These are phyloP conservation scores for Nematolebias whitei DNA, from an alignment of 2,113 vertebrate genomes.

Conservation along the genomic window DNA sequence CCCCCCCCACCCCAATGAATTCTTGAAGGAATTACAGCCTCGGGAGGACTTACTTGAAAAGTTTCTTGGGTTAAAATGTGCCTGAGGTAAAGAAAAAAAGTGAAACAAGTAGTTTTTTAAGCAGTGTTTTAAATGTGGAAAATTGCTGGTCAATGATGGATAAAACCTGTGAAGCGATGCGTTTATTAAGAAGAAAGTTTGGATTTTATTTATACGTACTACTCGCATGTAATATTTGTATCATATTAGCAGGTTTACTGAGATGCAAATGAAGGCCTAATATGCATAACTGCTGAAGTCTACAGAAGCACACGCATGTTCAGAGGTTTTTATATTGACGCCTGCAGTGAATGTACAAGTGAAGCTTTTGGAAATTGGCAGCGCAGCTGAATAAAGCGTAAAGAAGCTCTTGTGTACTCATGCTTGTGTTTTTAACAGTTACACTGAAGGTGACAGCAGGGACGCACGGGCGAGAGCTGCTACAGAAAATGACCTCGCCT, in stretches of 20 bases:
- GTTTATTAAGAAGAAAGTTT: slow-evolving; percentile 17
- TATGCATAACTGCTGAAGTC: slow-evolving; percentile 48
- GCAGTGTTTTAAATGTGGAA: slow-evolving; percentile 52
- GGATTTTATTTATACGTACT: slow-evolving; percentile 47
- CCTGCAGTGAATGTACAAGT: slow-evolving; percentile 60
- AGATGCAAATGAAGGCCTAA: slow-evolving; percentile 66
- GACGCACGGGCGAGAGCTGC: slow-evolving; percentile 1
- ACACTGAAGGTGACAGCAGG: slow-evolving; percentile 34
- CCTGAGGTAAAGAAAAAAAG: slow-evolving; percentile 26
- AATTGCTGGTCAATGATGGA: slow-evolving; percentile 80
- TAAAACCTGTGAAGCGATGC: slow-evolving; percentile 46
- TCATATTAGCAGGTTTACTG: slow-evolving; percentile 54
- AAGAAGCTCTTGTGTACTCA: slow-evolving; percentile 23
- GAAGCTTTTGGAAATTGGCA: slow-evolving; percentile 55
- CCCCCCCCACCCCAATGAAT: not conserved
- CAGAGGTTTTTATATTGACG: slow-evolving; percentile 64
- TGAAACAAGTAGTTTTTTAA: slow-evolving; percentile 28
- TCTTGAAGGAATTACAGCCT: slow-evolving; percentile 1
- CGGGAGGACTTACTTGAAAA: slow-evolving; percentile 52
- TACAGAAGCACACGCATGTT: slow-evolving; percentile 67
- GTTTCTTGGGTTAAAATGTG: slow-evolving; percentile 42
- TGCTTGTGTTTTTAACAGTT: slow-evolving; percentile 7
- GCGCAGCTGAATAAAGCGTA: slow-evolving; percentile 40
- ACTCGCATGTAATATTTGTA: slow-evolving; percentile 59
- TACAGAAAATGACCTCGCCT: not conserved